phyloP scores from a whole-genome alignment of 2,888 invertebrate genomes.

The Glaucopsyche alexis region DNA sequence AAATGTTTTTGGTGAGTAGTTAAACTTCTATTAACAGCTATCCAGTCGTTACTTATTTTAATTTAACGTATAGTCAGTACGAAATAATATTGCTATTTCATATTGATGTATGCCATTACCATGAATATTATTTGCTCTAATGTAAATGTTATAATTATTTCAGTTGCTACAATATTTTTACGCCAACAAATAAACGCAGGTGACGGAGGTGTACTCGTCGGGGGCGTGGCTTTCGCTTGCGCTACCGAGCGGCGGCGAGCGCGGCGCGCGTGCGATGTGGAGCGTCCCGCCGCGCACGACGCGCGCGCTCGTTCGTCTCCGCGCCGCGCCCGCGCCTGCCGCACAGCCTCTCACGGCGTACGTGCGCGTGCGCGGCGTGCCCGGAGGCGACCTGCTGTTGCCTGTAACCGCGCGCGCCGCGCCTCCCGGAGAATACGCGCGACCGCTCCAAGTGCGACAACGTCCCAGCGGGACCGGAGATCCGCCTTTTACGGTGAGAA shows the following conservation, averaged over 20 bases:
- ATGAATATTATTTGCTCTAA: background rate
- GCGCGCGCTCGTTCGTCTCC: conserved; percentile 92
- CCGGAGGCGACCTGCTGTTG: conserved; percentile 64
- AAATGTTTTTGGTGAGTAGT: no score
- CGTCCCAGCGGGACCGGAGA: conserved; percentile 56
- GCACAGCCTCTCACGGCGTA: conserved; percentile 79
- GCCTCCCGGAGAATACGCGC: conserved; percentile 57
- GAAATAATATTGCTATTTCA: background rate
- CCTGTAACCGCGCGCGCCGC: conserved; percentile 61
- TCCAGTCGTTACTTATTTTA: no score
- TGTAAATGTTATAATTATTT: background rate
- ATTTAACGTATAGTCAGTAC: background rate
- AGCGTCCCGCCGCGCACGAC: conserved; percentile 93
- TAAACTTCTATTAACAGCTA: no score
- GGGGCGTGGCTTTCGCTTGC: conserved; percentile 96
- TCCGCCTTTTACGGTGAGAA: conserved; percentile 52
- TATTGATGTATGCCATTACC: background rate
- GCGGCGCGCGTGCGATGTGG: conserved; percentile 89
- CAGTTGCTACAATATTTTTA: conserved; percentile 4
- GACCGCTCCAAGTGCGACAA: conserved; percentile 61
- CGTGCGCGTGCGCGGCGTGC: conserved; percentile 47
- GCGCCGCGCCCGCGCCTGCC: conserved; percentile 78
- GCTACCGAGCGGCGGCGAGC: conserved; percentile 88
- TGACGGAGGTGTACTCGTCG: conserved; percentile 91
- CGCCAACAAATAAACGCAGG: conserved; percentile 60